Base-by-base conservation (phyloP, 64 coral and sea anemone genomes). In the Montipora cactus region DNA sequence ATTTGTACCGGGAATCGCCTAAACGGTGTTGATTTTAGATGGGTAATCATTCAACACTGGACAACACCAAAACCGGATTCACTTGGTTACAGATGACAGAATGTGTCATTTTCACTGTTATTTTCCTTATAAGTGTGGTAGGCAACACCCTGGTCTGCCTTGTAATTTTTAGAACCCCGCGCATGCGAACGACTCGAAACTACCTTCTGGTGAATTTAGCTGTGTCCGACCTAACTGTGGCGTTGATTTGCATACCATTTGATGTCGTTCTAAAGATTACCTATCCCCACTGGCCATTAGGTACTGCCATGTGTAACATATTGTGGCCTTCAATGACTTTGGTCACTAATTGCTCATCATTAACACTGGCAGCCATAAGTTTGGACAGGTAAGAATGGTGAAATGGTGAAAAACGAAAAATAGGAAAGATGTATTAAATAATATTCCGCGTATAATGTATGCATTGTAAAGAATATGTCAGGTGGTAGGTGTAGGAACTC, bases 301-400 rank as follows among this genome's bases (percentile, higher is more conserved):
- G 84, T 11, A 46, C 92, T 13, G 76, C 57, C 74, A 76, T 93
- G 70, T 93, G 92, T 80, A 93, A 93, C 44, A 81, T 93, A 44
- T 28, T 93, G 10, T 93, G 92, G 92, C 92, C 92, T 11, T 76
- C 84, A 5, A 93, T 93, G 92, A 93, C 92, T 79, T 49, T 93
- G 47, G 92, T 93, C 0, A 88, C 92, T 8, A 93, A 85, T 49
- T 93, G 92, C 53, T 93, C 92, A 44, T 76, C 92, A 12, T 84
- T 76, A 12, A 93, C 92, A 6, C 84, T 93, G 18, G 92, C 92
- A 0, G 92, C 92, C 45, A 93, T 93, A 85, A 93, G 92, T 37
- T 88, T 78, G 18, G 92, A 93, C 84, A 88, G 92, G 92, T 93
- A 87, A 20, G 8, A n/a, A 57, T 7, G 1, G 7, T 57, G 6